A percentile compares a stretch with the other conserved stretches of the same genome.
Evolutionary conservation across 1,140 invertebrate genomes (phyloP).

Genomic region (Drosophila aff.): DNA sequence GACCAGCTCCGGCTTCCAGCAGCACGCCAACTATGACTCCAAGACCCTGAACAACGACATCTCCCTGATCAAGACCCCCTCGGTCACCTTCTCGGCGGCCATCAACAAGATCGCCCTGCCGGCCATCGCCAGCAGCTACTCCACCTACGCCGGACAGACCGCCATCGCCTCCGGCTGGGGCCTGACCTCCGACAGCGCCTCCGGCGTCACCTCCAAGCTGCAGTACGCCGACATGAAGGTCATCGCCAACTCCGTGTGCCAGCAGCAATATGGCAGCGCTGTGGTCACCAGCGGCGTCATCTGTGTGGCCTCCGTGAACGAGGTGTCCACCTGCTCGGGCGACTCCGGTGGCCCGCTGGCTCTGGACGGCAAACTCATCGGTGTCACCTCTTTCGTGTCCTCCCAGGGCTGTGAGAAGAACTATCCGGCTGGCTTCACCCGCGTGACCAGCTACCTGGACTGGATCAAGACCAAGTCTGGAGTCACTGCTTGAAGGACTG

Average conservation of each 20-base stretch:
- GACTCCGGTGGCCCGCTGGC: constrained; percentile 51
- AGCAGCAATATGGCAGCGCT: constrained; percentile 4
- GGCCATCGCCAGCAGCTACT: constrained; percentile 23
- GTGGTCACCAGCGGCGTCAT: constrained; percentile 27
- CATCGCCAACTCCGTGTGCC: constrained; percentile 22
- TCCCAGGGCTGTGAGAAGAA: constrained; percentile 75
- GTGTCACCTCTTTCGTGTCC: constrained; percentile 84
- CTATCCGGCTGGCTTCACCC: constrained; percentile 84
- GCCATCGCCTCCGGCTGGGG: constrained; percentile 50
- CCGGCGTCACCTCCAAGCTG: constrained; percentile 9
- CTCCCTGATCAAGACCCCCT: constrained; percentile 33
- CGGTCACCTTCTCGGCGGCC: constrained; percentile 7
- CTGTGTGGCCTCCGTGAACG: constrained; percentile 31
- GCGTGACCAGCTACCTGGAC: constrained; percentile 84
- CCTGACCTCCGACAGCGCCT: constrained; percentile 24
- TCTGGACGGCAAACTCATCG: constrained; percentile 54
- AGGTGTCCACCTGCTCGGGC: constrained; percentile 29
- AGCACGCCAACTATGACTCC: constrained; percentile 48
- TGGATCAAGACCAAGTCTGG: constrained; percentile 46
- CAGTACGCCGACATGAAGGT: constrained; percentile 25
- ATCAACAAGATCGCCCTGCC: constrained; percentile 37
- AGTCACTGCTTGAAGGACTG: constrained; percentile 3
- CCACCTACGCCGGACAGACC: constrained; percentile 33
- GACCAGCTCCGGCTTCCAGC: constrained; percentile 45
- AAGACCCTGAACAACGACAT: constrained; percentile 44